A percentile compares a stretch with the other conserved stretches of the same genome.
These are phyloP conservation scores for Meteorus colon DNA, from an alignment of 2,888 invertebrate species.

Conservation along the genomic window DNA sequence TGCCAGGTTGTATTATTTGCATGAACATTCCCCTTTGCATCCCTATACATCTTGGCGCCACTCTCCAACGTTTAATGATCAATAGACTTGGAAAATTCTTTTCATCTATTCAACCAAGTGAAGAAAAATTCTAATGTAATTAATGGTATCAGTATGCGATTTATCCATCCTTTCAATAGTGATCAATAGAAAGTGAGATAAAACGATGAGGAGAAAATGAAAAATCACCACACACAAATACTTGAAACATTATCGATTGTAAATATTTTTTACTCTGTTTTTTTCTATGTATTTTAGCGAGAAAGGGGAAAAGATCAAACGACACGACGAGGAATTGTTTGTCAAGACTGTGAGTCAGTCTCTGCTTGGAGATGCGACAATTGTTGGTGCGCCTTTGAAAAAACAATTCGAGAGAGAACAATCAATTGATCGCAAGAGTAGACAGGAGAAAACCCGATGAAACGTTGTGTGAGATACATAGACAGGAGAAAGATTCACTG, in stretches of 20 bases:
- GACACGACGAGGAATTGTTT: constrained; percentile 23
- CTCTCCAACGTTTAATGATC: constrained; percentile 47
- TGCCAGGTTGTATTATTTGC: constrained; percentile 64
- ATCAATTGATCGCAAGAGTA: constrained; percentile 5
- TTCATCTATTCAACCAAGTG: constrained; percentile 32
- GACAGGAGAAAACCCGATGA: not conserved
- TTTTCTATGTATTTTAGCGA: not conserved
- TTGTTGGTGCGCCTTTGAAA: constrained; percentile 12
- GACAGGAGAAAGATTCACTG: not conserved
- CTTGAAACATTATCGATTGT: not conserved
- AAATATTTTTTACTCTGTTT: not conserved
- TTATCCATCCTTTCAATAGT: not conserved
- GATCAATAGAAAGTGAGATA: not conserved
- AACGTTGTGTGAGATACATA: not conserved
- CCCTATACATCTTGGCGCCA: constrained; percentile 13
- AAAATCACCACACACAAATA: not conserved
- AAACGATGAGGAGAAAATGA: not conserved
- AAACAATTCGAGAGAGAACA: constrained; percentile 3
- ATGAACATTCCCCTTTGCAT: constrained; percentile 43
- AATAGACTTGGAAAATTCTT: constrained; percentile 46
- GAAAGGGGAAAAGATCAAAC: constrained; percentile 6
- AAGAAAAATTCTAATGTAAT: constrained; percentile 37
- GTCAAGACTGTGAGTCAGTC: constrained; percentile 11
- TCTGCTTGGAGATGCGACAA: not conserved
- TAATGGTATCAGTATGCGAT: constrained; percentile 29